Evolutionary conservation across 2,113 vertebrate genomes (phyloP).

Genomic region (Felis chaus): DNA sequence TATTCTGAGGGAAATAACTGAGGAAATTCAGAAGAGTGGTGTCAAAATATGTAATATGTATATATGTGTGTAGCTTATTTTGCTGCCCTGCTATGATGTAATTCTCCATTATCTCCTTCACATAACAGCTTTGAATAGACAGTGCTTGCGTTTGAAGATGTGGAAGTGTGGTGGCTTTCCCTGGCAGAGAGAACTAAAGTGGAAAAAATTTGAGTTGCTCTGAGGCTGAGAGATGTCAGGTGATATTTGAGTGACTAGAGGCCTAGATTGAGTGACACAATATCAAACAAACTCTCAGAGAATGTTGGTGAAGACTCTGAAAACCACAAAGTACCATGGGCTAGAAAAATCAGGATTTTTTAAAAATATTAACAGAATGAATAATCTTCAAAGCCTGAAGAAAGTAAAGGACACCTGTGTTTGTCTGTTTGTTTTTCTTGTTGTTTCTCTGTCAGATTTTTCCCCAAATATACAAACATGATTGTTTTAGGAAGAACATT

Average conservation of each 20-base stretch:
- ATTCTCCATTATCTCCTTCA: not conserved
- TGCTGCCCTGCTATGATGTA: not conserved
- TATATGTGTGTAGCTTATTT: not conserved
- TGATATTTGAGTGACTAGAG: not conserved
- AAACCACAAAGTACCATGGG: not conserved
- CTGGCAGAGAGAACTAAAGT: not conserved
- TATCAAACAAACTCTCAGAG: not conserved
- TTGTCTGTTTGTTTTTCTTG: not conserved
- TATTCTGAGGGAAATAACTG: not conserved
- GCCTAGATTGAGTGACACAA: too few species aligned
- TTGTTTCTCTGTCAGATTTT: not conserved
- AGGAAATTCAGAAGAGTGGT: not conserved
- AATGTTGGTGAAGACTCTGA: not conserved
- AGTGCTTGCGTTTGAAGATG: not conserved
- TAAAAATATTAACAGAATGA: not conserved
- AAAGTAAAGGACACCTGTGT: not conserved
- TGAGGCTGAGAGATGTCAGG: not conserved
- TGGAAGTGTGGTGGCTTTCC: not conserved
- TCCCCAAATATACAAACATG: not conserved
- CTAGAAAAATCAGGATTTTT: not conserved
- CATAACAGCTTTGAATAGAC: not conserved
- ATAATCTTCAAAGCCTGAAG: not conserved
- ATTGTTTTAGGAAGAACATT: not conserved
- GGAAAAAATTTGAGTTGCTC: not conserved
- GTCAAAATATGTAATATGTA: not conserved